phyloP scores from a whole-genome alignment of 2,888 invertebrate genomes.

The Standfussiana lucernea region DNA sequence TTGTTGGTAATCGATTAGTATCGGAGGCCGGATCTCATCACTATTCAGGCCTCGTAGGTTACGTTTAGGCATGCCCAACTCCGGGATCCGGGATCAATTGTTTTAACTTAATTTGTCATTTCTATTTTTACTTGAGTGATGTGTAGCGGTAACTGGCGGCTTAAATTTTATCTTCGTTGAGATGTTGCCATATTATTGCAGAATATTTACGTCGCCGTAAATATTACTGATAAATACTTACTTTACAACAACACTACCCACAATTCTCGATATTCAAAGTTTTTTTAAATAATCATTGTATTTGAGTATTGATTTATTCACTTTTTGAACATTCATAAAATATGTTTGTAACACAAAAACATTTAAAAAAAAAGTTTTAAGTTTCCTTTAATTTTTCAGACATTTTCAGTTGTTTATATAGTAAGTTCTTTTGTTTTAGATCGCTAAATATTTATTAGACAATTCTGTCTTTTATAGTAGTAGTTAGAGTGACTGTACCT shows the following conservation, averaged over 20 bases:
- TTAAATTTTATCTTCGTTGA: not conserved
- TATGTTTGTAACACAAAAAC: not conserved
- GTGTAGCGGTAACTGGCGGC: not conserved
- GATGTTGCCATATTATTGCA: not conserved
- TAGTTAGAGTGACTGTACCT: not conserved
- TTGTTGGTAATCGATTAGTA: constrained; percentile 55
- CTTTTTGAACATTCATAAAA: too few species aligned
- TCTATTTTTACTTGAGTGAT: constrained; percentile 64
- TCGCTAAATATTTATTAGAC: not conserved
- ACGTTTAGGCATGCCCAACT: constrained; percentile 56
- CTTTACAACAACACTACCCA: too few species aligned
- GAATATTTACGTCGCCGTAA: not conserved
- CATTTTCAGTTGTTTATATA: constrained; percentile 1
- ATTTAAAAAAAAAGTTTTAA: not conserved
- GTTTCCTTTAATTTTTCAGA: constrained; percentile 10
- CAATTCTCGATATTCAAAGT: too few species aligned
- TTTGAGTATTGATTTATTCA: too few species aligned
- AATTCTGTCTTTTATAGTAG: not conserved
- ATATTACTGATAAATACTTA: too few species aligned
- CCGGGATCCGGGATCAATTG: constrained; percentile 69
- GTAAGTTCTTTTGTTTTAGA: constrained; percentile 12
- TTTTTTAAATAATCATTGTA: too few species aligned
- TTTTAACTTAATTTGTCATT: constrained; percentile 63
- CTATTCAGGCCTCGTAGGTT: constrained; percentile 55
- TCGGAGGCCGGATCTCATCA: constrained; percentile 60